These are phyloP conservation scores for Lepetodrilus schrolli DNA, from an alignment of 2,888 invertebrate species.

Conservation along the genomic window DNA sequence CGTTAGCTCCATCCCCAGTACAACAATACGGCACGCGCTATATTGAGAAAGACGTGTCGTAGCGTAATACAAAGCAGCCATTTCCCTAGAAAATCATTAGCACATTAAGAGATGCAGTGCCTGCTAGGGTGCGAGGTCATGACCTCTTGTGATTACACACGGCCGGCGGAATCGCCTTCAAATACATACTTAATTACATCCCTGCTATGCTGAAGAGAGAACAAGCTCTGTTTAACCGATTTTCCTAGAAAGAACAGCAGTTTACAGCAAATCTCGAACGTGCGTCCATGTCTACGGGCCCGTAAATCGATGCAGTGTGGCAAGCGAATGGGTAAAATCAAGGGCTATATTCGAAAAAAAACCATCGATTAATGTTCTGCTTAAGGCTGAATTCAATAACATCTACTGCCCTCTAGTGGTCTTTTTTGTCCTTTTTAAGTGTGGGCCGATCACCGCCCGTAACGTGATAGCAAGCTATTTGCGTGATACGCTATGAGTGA, in stretches of 20 bases:
- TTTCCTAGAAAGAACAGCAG: not conserved
- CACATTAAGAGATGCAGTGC: not conserved
- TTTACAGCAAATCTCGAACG: not conserved
- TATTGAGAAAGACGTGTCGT: no score
- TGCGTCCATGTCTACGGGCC: not conserved
- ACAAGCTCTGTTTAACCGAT: not conserved
- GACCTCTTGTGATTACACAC: not conserved
- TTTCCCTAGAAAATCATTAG: not conserved
- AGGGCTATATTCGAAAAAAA: not conserved
- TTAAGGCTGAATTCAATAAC: conserved; percentile 14
- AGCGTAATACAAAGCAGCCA: not conserved
- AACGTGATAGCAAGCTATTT: not conserved
- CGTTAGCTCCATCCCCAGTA: no score
- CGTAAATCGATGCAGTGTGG: conserved; percentile 14
- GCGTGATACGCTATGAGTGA: not conserved
- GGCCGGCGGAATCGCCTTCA: not conserved
- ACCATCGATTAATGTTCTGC: conserved; percentile 12
- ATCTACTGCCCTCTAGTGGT: conserved; percentile 4
- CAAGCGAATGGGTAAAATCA: not conserved
- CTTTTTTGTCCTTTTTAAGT: conserved; percentile 16
- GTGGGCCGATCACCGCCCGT: not conserved
- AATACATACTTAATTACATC: not conserved
- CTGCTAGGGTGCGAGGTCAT: not conserved
- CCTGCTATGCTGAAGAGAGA: not conserved
- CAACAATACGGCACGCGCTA: no score